A percentile compares a stretch with the other conserved stretches of the same genome.
These are phyloP conservation scores for Sebastes matsubarae DNA, from an alignment of 2,797 vertebrate species.

Conservation along the genomic window DNA sequence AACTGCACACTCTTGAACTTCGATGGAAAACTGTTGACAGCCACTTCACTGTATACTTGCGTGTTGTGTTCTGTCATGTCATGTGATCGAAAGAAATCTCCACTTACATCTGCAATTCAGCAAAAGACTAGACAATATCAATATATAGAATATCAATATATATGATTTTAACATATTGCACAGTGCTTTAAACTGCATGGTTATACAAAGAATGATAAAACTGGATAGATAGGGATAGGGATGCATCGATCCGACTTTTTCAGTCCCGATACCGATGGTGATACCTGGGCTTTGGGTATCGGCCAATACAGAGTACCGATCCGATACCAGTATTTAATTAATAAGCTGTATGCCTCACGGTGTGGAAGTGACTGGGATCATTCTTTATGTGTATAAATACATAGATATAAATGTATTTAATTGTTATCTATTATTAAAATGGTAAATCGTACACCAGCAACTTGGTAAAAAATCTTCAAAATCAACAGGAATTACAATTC, in stretches of 20 bases:
- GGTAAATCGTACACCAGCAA: too few species aligned
- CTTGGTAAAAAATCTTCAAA: too few species aligned
- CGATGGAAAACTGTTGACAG: background rate
- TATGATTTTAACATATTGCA: background rate
- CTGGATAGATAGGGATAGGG: background rate
- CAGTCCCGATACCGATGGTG: background rate
- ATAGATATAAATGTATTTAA: too few species aligned
- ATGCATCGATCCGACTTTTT: background rate
- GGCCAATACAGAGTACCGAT: too few species aligned
- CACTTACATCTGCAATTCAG: background rate
- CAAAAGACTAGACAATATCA: background rate
- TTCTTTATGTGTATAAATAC: too few species aligned
- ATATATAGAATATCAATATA: too few species aligned
- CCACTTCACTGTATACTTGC: background rate
- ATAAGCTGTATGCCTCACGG: too few species aligned
- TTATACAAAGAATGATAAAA: background rate
- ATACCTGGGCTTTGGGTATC: too few species aligned
- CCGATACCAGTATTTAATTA: too few species aligned
- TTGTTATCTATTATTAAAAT: too few species aligned
- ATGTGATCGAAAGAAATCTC: background rate
- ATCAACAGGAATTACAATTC: too few species aligned
- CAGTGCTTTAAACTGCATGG: conserved; percentile 2
- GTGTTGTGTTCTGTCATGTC: background rate
- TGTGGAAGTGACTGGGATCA: too few species aligned
- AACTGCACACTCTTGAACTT: background rate